Conservation (phyloP, 2,888 invertebrate genomes). For the Luperina nickerlii region DNA sequence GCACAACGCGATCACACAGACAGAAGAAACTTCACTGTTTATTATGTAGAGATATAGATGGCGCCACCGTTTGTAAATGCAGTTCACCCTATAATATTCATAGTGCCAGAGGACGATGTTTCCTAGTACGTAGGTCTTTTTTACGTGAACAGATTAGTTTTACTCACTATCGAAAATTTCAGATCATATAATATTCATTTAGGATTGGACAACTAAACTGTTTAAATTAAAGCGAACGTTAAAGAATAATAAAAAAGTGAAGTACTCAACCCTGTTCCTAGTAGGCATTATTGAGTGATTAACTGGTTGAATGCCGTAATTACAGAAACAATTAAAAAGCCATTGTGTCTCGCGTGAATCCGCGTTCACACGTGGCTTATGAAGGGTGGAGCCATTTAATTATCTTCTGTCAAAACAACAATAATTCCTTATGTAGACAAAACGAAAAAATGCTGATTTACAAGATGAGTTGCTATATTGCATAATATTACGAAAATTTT, state of each 20-base stretch:
- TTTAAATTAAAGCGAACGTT: background rate
- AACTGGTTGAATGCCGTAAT: too few species aligned
- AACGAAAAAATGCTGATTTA: slow-evolving; percentile 4
- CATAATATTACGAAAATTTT: slow-evolving; percentile 16
- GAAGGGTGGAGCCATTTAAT: background rate
- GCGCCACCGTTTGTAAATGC: background rate
- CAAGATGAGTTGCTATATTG: slow-evolving; percentile 24
- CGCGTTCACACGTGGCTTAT: too few species aligned
- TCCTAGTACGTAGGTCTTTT: background rate
- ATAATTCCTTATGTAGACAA: background rate
- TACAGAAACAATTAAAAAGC: too few species aligned
- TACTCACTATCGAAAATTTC: background rate
- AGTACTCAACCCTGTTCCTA: background rate
- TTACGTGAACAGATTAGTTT: background rate
- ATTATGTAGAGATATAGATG: background rate
- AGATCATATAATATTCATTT: background rate
- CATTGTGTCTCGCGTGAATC: too few species aligned
- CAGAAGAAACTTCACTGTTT: background rate
- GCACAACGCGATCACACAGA: background rate
- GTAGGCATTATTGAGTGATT: background rate
- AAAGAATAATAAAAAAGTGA: background rate
- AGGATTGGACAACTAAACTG: background rate
- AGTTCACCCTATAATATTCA: background rate
- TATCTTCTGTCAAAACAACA: background rate
- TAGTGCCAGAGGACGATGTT: too few species aligned